Evolutionary conservation across 53 echinoderm and acorn worm species (phyloP).

Genomic region (Arbacia lixula): DNA sequence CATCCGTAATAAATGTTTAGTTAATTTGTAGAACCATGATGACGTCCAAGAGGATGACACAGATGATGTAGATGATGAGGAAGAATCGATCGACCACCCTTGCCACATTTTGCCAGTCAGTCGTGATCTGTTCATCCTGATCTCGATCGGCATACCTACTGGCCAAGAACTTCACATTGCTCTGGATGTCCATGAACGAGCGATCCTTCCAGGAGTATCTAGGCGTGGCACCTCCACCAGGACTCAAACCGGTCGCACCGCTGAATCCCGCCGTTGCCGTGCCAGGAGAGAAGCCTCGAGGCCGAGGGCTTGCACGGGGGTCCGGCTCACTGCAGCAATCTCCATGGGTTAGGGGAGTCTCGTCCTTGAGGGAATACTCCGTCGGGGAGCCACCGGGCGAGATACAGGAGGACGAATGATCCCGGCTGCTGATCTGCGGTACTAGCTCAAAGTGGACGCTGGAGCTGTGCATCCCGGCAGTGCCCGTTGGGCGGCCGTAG

Average conservation of each 20-base stretch:
- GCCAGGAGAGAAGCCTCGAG: background rate
- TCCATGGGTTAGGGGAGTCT: background rate
- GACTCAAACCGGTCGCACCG: background rate
- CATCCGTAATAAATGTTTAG: too few relatives aligned
- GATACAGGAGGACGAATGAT: background rate
- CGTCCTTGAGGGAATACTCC: conserved; percentile 28
- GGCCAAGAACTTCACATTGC: conserved; percentile 77
- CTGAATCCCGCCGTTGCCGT: background rate
- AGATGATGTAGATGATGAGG: conserved; percentile 84
- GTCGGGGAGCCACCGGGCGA: background rate
- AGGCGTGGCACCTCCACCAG: background rate
- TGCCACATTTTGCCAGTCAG: conserved; percentile 95
- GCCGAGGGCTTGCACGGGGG: background rate
- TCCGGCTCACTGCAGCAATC: conserved; percentile 8
- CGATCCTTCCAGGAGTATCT: conserved; percentile 29
- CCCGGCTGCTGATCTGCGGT: conserved; percentile 54
- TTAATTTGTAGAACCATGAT: conserved; percentile 86
- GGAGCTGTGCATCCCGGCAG: conserved; percentile 15
- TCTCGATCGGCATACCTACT: conserved; percentile 82
- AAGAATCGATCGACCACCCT: conserved; percentile 97
- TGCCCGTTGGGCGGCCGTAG: conserved; percentile 17
- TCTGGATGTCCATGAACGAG: conserved; percentile 39
- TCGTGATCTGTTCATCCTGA: conserved; percentile 75
- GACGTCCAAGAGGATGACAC: conserved; percentile 85
- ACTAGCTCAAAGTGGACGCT: conserved; percentile 77